Evolutionary conservation across 2,113 vertebrate genomes (phyloP).

Genomic region (Mormoops blainvillei): DNA sequence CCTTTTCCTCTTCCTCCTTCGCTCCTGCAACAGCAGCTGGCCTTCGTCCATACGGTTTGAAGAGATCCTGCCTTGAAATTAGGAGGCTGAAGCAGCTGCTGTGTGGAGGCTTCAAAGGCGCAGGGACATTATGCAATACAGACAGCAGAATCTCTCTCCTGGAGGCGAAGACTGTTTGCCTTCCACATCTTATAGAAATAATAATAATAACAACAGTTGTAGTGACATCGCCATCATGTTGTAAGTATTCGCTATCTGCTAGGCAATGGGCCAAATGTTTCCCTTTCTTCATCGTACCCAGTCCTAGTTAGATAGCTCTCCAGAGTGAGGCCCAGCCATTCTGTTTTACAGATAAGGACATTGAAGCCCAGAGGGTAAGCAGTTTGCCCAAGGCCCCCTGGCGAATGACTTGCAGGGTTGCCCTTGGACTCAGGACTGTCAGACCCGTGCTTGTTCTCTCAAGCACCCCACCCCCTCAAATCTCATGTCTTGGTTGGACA

Average conservation of each 20-base stretch:
- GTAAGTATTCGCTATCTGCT: fast-evolving
- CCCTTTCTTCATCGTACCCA: not conserved
- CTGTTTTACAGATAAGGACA: not conserved
- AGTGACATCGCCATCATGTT: fast-evolving
- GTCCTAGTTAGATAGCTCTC: not conserved
- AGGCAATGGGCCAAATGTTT: not conserved
- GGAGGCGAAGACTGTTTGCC: not conserved
- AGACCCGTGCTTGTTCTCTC: not conserved
- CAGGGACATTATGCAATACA: not conserved
- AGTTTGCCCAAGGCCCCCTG: not conserved
- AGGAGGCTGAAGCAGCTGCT: not conserved
- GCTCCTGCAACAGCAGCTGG: not conserved
- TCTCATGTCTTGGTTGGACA: not conserved
- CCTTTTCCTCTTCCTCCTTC: not conserved
- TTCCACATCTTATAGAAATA: not conserved
- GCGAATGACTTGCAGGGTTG: not conserved
- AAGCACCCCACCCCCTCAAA: not conserved
- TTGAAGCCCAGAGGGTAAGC: not conserved
- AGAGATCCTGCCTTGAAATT: not conserved
- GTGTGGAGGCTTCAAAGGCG: not conserved
- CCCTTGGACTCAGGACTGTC: not conserved
- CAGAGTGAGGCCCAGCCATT: not conserved
- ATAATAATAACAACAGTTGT: not conserved
- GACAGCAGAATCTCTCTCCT: not conserved
- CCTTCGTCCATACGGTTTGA: not conserved